Base-by-base conservation (phyloP, 92 coral and sea anemone species). In the Umimayanthus chanpuru region DNA sequence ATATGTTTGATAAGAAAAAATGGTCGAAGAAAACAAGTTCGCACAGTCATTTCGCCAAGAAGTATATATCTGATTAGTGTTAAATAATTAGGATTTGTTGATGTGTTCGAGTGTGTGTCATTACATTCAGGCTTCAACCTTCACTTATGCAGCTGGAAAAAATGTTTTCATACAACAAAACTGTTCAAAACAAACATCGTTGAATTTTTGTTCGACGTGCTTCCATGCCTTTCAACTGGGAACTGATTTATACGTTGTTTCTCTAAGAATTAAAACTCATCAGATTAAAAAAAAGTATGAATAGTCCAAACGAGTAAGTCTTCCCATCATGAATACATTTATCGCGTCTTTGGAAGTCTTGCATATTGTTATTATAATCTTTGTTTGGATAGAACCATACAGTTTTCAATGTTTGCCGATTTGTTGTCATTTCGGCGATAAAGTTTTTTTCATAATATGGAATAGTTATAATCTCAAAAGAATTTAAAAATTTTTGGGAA, bases 311-410 rank as follows among this genome's bases (percentile, higher is more conserved):
- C 36, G 28, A 66, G 40, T 30, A 23, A 38, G 61, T 43, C 40
- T 49, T 26, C 16, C 14, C 50, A 26, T 83, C 65, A 71, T 44
- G 41, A 83, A 70, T 41, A 26, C 47, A 26, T 68, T 83, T 43
- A 43, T 83, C 6, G 26, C 77, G 44, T 66, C 39, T 53, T 21
- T 78, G 25, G 25, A 26, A 26, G 43, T 53, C 40, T 78, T 43
- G 41, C 41, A 78, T 26, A 83, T 68, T 83, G 73, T 41, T 68
- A 82, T 68, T 83, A 68, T 26, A 82, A 68, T 82, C 71, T 15
- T 83, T 41, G 50, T 83, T 28, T 70, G 30, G 29, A 50, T 28
- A 38, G 21, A 68, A 25, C 28, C 84, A 28, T 18, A 56, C 44
- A 15, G 44, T 30, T 80, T 23, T 53, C 26, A 12, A 55, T 79